These are phyloP conservation scores for Bursaphelenchus mucronatus DNA, from an alignment of 1,140 invertebrate genomes.

Conservation along the genomic window DNA sequence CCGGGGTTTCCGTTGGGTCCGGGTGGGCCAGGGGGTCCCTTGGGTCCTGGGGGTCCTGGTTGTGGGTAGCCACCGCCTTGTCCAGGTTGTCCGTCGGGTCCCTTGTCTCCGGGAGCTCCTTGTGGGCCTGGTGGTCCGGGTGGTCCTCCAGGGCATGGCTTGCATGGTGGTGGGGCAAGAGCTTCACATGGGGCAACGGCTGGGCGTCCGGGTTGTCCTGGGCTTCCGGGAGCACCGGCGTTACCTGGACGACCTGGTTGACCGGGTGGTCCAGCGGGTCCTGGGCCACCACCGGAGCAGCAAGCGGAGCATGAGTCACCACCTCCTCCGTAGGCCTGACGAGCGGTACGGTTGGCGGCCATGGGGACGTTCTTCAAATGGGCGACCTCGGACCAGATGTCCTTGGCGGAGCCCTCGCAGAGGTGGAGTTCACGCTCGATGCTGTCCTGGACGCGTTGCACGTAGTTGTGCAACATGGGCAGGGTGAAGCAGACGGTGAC, in stretches of 20 bases:
- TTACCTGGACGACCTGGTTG: constrained; percentile 29
- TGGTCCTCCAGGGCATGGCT: constrained; percentile 39
- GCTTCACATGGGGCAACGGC: constrained; percentile 41
- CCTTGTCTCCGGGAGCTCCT: constrained; percentile 11
- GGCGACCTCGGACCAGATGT: constrained; percentile 49
- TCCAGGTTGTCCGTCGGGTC: constrained; percentile 7
- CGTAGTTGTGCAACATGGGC: constrained; percentile 16
- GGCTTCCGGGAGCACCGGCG: constrained; percentile 35
- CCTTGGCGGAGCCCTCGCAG: constrained; percentile 44
- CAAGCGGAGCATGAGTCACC: constrained; percentile 19
- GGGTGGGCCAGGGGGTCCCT: constrained; percentile 27
- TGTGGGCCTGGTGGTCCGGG: constrained; percentile 23
- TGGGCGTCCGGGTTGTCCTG: constrained; percentile 40
- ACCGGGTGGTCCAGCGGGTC: constrained; percentile 25
- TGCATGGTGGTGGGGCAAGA: constrained; percentile 45
- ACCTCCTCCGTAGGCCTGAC: constrained; percentile 27
- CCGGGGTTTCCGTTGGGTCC: constrained; percentile 31
- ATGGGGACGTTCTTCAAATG: constrained; percentile 38
- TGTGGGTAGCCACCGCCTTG: background rate
- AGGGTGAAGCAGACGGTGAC: constrained; percentile 16
- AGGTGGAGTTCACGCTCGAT: background rate
- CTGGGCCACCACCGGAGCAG: constrained; percentile 42
- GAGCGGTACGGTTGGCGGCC: constrained; percentile 28
- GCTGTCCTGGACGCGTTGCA: constrained; percentile 5
- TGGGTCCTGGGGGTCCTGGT: background rate